These are phyloP conservation scores for Ancistrus triradiatus DNA, from an alignment of 2,113 vertebrate genomes.

Conservation along the genomic window DNA sequence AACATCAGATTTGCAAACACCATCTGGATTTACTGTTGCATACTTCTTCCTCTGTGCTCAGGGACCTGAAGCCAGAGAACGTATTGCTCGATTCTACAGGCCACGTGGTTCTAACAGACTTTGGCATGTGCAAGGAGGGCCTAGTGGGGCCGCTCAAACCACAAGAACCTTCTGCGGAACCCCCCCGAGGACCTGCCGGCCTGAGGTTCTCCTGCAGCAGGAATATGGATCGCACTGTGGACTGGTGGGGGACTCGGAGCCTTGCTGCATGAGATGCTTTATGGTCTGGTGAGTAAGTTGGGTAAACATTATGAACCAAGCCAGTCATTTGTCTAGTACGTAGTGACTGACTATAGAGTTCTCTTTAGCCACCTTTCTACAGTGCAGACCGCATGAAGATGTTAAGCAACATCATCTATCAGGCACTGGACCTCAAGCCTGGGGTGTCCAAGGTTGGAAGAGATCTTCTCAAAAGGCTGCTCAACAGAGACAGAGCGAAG, in stretches of 20 bases:
- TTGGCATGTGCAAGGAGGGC: constrained; percentile 74
- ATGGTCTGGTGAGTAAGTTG: constrained; percentile 63
- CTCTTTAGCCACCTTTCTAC: constrained; percentile 71
- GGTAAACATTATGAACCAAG: not conserved
- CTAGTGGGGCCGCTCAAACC: constrained; percentile 55
- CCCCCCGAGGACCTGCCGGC: constrained; percentile 70
- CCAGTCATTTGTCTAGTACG: not conserved
- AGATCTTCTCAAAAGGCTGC: constrained; percentile 62
- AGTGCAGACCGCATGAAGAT: constrained; percentile 63
- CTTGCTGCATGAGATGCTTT: constrained; percentile 74
- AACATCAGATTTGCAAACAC: too few relatives aligned
- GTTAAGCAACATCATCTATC: constrained; percentile 71
- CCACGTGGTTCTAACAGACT: constrained; percentile 73
- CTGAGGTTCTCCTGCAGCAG: constrained; percentile 68
- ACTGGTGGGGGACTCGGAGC: constrained; percentile 76
- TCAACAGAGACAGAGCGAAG: constrained; percentile 61
- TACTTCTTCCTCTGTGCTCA: constrained; percentile 36
- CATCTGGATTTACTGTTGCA: too few relatives aligned
- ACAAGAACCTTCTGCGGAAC: constrained; percentile 74
- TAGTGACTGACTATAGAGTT: not conserved
- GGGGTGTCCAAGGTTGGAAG: constrained; percentile 53
- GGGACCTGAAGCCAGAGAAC: constrained; percentile 76
- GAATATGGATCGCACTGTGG: constrained; percentile 67
- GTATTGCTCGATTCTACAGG: constrained; percentile 67
- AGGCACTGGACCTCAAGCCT: constrained; percentile 56